These are phyloP conservation scores for Coregonus clupeaformis DNA, from an alignment of 2,113 vertebrate species.

Conservation along the genomic window DNA sequence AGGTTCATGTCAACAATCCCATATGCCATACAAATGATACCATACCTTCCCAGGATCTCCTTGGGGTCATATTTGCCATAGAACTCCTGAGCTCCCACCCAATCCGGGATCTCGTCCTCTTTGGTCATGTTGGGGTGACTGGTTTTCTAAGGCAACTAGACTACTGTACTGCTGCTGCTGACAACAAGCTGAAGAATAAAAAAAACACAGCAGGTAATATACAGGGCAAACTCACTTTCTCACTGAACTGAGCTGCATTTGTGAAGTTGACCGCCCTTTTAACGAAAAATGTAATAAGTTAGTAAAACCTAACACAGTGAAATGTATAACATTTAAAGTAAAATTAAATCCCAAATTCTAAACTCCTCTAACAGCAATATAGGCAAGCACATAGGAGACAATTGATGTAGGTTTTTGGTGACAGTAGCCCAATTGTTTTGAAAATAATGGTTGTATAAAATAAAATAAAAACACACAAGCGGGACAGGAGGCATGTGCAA, in stretches of 20 bases:
- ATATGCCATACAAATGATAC: not conserved
- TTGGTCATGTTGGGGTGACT: conserved; percentile 66
- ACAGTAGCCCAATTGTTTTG: too few relatives aligned
- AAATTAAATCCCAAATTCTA: too few relatives aligned
- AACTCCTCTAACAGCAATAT: too few relatives aligned
- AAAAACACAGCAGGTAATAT: not conserved
- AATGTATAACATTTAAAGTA: too few relatives aligned
- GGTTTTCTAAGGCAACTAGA: conserved; percentile 16
- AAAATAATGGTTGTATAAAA: too few relatives aligned
- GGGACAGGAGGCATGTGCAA: too few relatives aligned
- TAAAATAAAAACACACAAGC: too few relatives aligned
- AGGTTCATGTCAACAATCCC: not conserved
- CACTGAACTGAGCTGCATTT: not conserved
- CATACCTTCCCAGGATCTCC: conserved; percentile 82
- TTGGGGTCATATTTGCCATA: conserved; percentile 96
- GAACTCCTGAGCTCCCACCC: conserved; percentile 85
- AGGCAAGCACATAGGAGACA: too few relatives aligned
- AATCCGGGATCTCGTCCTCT: conserved; percentile 85
- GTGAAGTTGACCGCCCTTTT: too few relatives aligned
- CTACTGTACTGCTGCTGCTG: conserved; percentile 1
- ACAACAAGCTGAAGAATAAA: conserved; percentile 12
- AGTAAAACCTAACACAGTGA: too few relatives aligned
- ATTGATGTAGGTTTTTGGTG: too few relatives aligned
- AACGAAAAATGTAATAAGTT: too few relatives aligned
- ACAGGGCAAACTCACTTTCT: not conserved